Evolutionary conservation across 2,888 invertebrate species (phyloP).

Genomic region (Ommatoiulus sabulosus): DNA sequence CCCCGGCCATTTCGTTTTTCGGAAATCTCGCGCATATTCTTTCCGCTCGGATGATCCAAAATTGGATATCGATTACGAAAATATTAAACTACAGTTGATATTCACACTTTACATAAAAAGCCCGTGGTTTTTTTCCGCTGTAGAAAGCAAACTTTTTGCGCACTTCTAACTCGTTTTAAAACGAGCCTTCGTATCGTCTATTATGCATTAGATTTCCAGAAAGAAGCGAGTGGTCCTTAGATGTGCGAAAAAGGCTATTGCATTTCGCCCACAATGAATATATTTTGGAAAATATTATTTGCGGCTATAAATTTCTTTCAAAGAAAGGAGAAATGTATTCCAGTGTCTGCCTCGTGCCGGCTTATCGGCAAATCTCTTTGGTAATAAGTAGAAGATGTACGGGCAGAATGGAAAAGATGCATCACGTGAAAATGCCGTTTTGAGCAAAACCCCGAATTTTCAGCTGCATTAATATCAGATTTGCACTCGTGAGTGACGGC

Average conservation of each 20-base stretch:
- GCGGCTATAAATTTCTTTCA: conserved; percentile 7
- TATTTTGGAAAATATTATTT: conserved; percentile 29
- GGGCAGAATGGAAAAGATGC: background rate
- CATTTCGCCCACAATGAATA: conserved; percentile 25
- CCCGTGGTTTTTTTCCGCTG: background rate
- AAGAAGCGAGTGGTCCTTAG: background rate
- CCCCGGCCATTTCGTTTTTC: background rate
- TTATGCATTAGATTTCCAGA: conserved; percentile 17
- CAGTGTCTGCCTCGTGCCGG: background rate
- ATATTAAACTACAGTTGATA: conserved; percentile 41
- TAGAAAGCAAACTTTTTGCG: background rate
- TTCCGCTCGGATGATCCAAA: conserved; percentile 45
- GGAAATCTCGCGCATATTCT: conserved; percentile 29
- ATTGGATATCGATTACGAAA: conserved; percentile 47
- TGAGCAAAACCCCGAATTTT: background rate
- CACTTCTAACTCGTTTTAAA: background rate
- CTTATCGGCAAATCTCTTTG: conserved; percentile 35
- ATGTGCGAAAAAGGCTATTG: background rate
- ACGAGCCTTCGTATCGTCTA: conserved; percentile 4
- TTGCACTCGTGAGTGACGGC: background rate
- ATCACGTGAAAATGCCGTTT: conserved; percentile 9
- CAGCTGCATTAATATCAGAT: conserved; percentile 35
- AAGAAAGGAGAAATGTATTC: background rate
- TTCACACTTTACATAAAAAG: conserved; percentile 47
- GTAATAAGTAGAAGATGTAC: conserved; percentile 6